Evolutionary conservation across 2,113 vertebrate genomes (phyloP), one percentile per base, ranked within the genome.

Genomic region (Heloderma charlesbogerti): DNA sequence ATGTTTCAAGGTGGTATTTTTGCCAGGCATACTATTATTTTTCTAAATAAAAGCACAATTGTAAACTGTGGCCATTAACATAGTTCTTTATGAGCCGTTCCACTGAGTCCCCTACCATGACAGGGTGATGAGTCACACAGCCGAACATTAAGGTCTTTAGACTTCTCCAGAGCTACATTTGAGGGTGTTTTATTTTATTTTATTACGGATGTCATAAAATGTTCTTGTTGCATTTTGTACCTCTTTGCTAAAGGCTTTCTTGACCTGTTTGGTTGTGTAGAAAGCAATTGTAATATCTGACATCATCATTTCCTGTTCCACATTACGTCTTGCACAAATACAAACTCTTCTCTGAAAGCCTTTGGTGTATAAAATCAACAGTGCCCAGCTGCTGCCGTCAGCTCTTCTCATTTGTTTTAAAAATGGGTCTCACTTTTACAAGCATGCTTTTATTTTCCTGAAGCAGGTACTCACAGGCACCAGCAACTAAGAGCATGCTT

Each of bases 391-490:
- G 91, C 37, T 78, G 63, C 51, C 4, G 9, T 86, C 91, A 90
- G n/a, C 4, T 89, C 80, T 91, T 85, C 84, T 94, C 45, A 91
- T 94, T 95, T 63, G 25, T n/a, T 92, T 92, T 8, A 90, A 96
- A 94, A 94, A 95, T 93, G 78, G 72, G 93, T 95, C 15, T 63
- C 51, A 81, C 91, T 71, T 94, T 94, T 96, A 71, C 88, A 94
- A 78, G 78, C 37, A 69, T 6, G 48, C 91, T 5, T 92, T 86
- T 94, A 4, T 22, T 92, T 94, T 95, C 86, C 54, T 27, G 87
- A 71, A 94, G 13, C 15, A 45, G 27, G 69, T 2, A 89, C 80
- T 93, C 78, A 71, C 54, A 85, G 60, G 69, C 79, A 51, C 25
- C 78, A 37, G 48, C 60, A 91, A 45, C 5, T 71, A 51, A n/a